Evolutionary conservation across 1,140 invertebrate genomes (phyloP).

Genomic region (Caenorhabditis briggsae): DNA sequence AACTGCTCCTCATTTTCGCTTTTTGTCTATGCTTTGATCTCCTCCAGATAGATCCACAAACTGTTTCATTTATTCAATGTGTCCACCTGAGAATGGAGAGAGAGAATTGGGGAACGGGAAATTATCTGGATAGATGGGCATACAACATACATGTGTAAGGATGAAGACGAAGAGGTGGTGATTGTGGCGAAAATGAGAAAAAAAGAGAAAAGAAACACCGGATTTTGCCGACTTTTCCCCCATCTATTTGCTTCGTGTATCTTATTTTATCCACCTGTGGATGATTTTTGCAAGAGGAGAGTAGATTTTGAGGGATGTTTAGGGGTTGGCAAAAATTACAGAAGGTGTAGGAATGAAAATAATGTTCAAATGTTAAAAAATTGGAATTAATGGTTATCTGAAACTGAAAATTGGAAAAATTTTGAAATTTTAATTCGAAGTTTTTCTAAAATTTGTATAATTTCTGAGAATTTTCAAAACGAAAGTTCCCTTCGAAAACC

Average conservation of each 20-base stretch:
- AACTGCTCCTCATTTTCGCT: background rate
- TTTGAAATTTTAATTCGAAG: too few species aligned
- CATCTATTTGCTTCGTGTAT: background rate
- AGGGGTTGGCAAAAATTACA: background rate
- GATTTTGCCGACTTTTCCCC: slow-evolving; percentile 6
- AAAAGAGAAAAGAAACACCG: background rate
- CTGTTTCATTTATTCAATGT: background rate
- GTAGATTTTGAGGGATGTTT: background rate
- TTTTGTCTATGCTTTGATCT: background rate
- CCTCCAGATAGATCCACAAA: too few species aligned
- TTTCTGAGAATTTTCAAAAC: too few species aligned
- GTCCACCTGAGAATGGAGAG: background rate
- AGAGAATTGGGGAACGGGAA: background rate
- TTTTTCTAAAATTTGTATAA: too few species aligned
- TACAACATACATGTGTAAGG: slow-evolving; percentile 6
- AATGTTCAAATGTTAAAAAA: background rate
- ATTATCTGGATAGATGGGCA: slow-evolving; percentile 36
- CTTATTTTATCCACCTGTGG: too few species aligned
- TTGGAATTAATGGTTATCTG: too few species aligned
- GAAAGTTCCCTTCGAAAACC: too few species aligned
- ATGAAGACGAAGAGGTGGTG: slow-evolving; percentile 7
- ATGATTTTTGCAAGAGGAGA: background rate
- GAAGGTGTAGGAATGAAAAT: too few species aligned
- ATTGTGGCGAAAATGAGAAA: background rate
- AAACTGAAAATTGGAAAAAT: too few species aligned